A percentile compares a stretch with the other conserved stretches of the same genome.
phyloP scores from a whole-genome alignment of 2,113 vertebrate species.

The Phyllostomus hastatus region DNA sequence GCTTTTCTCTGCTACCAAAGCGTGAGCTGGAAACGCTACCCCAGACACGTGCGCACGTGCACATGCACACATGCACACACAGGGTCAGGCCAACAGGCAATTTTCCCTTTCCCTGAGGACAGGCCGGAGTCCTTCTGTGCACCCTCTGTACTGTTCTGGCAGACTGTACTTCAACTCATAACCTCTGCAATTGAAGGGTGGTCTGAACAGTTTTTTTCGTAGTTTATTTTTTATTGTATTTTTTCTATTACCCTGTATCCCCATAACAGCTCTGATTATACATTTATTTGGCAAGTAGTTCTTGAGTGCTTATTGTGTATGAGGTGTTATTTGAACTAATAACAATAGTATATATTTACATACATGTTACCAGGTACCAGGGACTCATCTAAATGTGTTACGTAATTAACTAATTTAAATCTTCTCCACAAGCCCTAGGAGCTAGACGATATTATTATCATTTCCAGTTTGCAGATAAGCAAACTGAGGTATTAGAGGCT shows the following conservation, averaged over 20 bases:
- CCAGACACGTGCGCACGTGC: not conserved
- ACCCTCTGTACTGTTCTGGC: not conserved
- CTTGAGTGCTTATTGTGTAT: not conserved
- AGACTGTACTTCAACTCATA: not conserved
- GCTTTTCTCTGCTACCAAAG: conserved; percentile 4
- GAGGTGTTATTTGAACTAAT: not conserved
- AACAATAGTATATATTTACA: not conserved
- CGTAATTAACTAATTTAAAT: not conserved
- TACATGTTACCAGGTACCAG: not conserved
- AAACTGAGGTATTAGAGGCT: not conserved
- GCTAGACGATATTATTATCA: not conserved
- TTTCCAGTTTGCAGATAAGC: not conserved
- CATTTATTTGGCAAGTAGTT: not conserved
- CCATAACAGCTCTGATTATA: not conserved
- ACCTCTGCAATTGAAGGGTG: not conserved
- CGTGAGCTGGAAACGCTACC: not conserved
- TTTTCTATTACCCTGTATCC: too few relatives aligned
- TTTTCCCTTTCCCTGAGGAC: not conserved
- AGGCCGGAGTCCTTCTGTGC: not conserved
- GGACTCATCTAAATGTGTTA: not conserved
- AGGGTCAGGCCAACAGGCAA: not conserved
- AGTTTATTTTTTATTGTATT: too few relatives aligned
- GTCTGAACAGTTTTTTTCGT: not conserved
- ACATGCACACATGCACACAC: too few relatives aligned
- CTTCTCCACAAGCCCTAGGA: not conserved